Base-by-base conservation (phyloP, 2,888 invertebrate species). In the Thecocarcelia acutangulata region DNA sequence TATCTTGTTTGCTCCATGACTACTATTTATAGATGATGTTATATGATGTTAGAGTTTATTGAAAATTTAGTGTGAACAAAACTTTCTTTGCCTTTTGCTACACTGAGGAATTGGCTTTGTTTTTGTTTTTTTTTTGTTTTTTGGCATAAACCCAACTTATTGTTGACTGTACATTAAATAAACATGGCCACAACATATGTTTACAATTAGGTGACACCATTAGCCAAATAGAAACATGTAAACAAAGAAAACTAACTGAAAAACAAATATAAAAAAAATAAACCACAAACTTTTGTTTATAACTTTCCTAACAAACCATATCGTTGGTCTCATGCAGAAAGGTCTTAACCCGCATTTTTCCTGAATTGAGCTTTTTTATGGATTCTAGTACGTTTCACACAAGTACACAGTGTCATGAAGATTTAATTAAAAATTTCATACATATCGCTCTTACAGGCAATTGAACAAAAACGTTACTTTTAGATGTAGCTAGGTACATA, bases 61-160 rank as follows among this genome's bases (percentile, higher is more conserved):
- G 86, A 86, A 87, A 88, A 88, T 89, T 87, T 87, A 87, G 89
- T 88, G 88, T 85, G 88, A 89, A 88, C 85, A 85, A 88, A 88
- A 89, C 85, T 89, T 89, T 72, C 37, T 37, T 52, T 54, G 46
- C 11, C 73, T 46, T 52, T 50, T 17, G 19, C 48, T 66, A 44
- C 76, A 50, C 54, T 46, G 63, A 69, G 61, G 61, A 76, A 69
- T 69, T 76, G 61, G 58, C 68, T 63, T 61, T 56, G 33, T 37
- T 63, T 50, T 33, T 33, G 33, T 33, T 33, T 33, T 33, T 33
- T 33, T 72, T 81, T 46, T 59, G 19, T 33, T 63, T 64, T 73
- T 80, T 83, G 80, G 80, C 80, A 76, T 11, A 54, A 61, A 48
- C 50, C 76, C 76, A 81, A 81, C 63, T 56, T 40, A n/a, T 28